A percentile compares a stretch with the other conserved stretches of the same genome.
Conservation (phyloP, 1,140 invertebrate species). For the Doryteuthis pealeii region DNA sequence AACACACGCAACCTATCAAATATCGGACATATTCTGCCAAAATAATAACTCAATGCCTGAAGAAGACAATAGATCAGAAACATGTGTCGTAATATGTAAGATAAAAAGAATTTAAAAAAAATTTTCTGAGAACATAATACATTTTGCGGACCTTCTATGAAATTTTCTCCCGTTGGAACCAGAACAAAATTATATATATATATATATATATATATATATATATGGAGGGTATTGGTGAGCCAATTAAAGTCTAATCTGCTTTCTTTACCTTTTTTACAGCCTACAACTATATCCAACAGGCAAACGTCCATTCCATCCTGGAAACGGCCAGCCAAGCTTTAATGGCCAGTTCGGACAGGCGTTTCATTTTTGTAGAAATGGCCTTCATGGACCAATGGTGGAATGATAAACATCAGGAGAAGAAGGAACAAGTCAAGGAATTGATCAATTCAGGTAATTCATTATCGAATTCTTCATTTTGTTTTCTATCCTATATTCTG, state of each 20-base stretch:
- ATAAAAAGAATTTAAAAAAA: too few species aligned
- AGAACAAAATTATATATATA: too few species aligned
- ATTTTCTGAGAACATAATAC: too few species aligned
- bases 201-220: not conserved
- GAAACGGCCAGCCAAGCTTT: not conserved
- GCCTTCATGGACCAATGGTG: conserved; percentile 94
- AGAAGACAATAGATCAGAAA: too few species aligned
- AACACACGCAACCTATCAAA: too few species aligned
- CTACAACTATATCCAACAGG: not conserved
- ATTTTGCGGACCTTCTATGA: too few species aligned
- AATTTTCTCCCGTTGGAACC: too few species aligned
- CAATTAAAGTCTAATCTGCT: too few species aligned
- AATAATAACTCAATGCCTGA: too few species aligned
- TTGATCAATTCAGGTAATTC: not conserved
- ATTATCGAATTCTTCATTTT: not conserved
- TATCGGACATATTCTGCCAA: too few species aligned
- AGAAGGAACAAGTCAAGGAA: not conserved
- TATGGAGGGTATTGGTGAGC: too few species aligned
- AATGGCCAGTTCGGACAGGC: not conserved
- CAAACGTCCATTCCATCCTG: not conserved
- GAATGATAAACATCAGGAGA: conserved; percentile 57
- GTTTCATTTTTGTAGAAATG: conserved; percentile 71
- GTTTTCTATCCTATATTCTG: not conserved
- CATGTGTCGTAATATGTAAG: too few species aligned
- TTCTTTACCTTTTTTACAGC: not conserved